phyloP scores from a whole-genome alignment of 2,113 vertebrate species.

The Actenoides hombroni region DNA sequence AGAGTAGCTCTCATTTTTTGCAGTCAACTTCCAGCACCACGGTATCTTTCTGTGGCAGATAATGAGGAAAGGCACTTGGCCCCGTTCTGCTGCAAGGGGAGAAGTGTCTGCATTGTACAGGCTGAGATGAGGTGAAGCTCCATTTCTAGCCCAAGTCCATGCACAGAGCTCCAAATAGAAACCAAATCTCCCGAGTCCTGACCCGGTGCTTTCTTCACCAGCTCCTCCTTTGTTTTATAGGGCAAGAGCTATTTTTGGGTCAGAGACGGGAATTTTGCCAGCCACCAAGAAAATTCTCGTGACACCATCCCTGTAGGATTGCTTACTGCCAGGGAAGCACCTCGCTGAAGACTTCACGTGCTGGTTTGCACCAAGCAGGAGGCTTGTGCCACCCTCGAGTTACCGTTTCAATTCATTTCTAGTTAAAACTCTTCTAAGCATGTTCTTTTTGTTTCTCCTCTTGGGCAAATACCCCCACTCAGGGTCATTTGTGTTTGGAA shows the following conservation, averaged over 20 bases:
- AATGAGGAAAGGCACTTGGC: neutral
- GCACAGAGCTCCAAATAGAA: constrained; percentile 13
- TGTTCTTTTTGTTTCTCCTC: neutral
- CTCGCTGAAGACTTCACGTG: neutral
- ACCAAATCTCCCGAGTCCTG: neutral
- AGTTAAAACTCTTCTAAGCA: neutral
- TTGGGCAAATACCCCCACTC: neutral
- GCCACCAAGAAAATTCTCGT: neutral
- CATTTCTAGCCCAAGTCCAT: neutral
- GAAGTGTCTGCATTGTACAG: neutral
- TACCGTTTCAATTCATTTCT: neutral
- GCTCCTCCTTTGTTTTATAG: constrained; percentile 48
- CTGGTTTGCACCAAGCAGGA: neutral
- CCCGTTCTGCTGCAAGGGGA: neutral
- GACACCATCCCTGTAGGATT: neutral
- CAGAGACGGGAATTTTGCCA: constrained; percentile 35
- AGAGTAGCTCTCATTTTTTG: neutral
- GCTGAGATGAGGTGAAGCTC: neutral
- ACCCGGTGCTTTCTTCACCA: neutral
- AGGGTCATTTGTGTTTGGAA: neutral
- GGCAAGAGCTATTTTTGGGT: constrained; percentile 50
- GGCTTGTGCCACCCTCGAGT: neutral
- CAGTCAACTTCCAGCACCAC: neutral
- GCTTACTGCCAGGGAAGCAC: neutral
- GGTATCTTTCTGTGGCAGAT: neutral